A percentile compares a stretch with the other conserved stretches of the same genome.
Evolutionary conservation across 2,797 vertebrate species (phyloP).

Genomic region (Anniella stebbinsi): DNA sequence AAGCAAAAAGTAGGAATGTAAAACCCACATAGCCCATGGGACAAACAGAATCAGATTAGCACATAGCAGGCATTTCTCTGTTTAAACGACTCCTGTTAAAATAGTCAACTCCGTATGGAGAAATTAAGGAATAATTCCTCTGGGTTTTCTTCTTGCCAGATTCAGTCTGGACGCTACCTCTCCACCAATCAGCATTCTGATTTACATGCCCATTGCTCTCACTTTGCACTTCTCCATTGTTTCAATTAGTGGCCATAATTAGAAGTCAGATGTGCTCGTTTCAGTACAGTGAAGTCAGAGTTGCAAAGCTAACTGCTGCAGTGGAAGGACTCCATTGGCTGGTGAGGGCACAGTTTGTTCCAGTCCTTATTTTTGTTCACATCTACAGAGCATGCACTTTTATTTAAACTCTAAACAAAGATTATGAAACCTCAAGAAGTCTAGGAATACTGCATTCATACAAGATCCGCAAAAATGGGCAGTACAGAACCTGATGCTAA

Average conservation of each 20-base stretch:
- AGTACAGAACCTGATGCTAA: background rate
- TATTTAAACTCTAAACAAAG: background rate
- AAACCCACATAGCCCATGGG: slow-evolving; percentile 8
- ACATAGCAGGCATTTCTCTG: background rate
- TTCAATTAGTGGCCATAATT: background rate
- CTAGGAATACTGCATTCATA: background rate
- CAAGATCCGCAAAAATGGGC: background rate
- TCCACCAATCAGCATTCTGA: background rate
- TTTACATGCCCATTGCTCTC: background rate
- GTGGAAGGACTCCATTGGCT: no score
- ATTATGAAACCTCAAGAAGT: background rate
- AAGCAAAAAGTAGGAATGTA: slow-evolving; percentile 17
- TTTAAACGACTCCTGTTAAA: slow-evolving; percentile 9
- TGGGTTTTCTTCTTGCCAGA: background rate
- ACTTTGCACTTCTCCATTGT: background rate
- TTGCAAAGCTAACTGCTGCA: background rate
- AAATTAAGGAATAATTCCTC: background rate
- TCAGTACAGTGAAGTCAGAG: background rate
- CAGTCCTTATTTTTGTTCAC: background rate
- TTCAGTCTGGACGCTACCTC: background rate
- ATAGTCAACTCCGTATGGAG: background rate
- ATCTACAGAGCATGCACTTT: background rate
- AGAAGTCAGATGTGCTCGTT: background rate
- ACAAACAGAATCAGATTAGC: slow-evolving; percentile 22
- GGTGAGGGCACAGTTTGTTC: background rate